Base-by-base conservation (phyloP, 2,888 invertebrate species). In the Drosophila prostipennis region DNA sequence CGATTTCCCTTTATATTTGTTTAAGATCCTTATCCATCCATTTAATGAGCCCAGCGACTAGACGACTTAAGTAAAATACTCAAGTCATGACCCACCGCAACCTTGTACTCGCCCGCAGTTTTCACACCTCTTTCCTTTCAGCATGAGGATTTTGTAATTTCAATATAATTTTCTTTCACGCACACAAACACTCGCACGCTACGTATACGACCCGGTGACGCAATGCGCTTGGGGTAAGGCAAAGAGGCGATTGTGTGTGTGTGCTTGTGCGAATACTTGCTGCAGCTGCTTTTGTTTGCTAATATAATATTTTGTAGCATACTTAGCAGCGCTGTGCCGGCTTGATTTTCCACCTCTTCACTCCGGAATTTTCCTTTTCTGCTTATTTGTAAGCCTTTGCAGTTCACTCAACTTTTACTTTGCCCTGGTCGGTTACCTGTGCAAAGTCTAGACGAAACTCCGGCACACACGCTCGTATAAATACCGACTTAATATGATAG, bases 271-370 rank as follows among this genome's bases (percentile, higher is more conserved):
- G 46, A 46, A 57, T 67, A 46, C 64, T 68, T 78, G 54, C 76
- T 72, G 61, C 79, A 85, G 71, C 79, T 80, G 80, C 85, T 65
- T 85, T 81, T 80, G 86, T 80, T 80, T 85, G 82, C 85, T 82
- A 85, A 80, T 80, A 85, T 70, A 81, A 80, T 77, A 80, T 81
- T 79, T 80, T 80, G 79, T 77, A 64, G 76, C 72, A 70, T 79
- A 54, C 81, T 76, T 76, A 48, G 58, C 52, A 46, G 63, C 6
- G 52, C 55, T 4, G 37, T 29, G 45, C 54, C 34, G 71, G 53
- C 71, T 29, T 39, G 52, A 59, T 70, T 54, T 67, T 46, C 40
- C 55, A 8, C 16, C 45, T 6, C 14, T 13, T 19, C 54, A 32
- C 23, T 7, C 23, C 7, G 11, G 29, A 32, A 45, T 32, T 56